These are phyloP conservation scores for Enteromius trimaculatus DNA, from an alignment of 2,797 vertebrate species.

Conservation along the genomic window DNA sequence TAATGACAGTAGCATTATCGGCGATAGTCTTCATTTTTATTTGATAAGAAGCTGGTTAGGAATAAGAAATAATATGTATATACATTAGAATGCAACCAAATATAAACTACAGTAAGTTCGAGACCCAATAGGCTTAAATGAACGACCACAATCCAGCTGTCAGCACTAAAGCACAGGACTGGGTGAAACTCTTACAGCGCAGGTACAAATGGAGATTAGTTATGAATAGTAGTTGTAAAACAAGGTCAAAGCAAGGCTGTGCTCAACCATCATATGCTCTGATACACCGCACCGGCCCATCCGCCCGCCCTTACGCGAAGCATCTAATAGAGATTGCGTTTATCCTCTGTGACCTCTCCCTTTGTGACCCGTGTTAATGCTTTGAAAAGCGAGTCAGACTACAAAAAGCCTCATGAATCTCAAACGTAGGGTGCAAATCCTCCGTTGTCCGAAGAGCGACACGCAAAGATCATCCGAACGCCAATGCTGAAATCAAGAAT, in stretches of 20 bases:
- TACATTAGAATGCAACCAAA: background rate
- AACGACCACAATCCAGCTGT: background rate
- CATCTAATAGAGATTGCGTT: conserved; percentile 48
- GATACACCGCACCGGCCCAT: background rate
- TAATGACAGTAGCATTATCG: background rate
- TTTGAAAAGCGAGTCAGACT: conserved; percentile 45
- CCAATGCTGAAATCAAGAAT: conserved; percentile 67
- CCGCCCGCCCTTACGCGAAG: conserved; percentile 3
- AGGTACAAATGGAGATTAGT: conserved; percentile 23
- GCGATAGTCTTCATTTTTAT: background rate
- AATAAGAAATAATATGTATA: background rate
- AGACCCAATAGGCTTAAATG: conserved; percentile 16
- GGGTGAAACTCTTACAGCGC: conserved; percentile 5
- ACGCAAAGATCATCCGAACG: background rate
- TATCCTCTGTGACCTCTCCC: conserved; percentile 47
- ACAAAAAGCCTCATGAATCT: conserved; percentile 50
- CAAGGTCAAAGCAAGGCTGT: background rate
- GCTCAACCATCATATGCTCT: conserved; percentile 7
- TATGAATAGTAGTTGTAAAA: conserved; percentile 1
- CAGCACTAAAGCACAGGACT: conserved; percentile 4
- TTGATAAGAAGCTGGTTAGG: background rate
- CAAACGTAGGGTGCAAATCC: conserved; percentile 42
- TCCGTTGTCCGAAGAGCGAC: conserved; percentile 11
- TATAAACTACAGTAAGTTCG: conserved; percentile 9
- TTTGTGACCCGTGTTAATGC: conserved; percentile 54